A percentile compares a stretch with the other conserved stretches of the same genome.
Evolutionary conservation across 1,140 invertebrate species (phyloP).

Genomic region (Subanguina moxae): DNA sequence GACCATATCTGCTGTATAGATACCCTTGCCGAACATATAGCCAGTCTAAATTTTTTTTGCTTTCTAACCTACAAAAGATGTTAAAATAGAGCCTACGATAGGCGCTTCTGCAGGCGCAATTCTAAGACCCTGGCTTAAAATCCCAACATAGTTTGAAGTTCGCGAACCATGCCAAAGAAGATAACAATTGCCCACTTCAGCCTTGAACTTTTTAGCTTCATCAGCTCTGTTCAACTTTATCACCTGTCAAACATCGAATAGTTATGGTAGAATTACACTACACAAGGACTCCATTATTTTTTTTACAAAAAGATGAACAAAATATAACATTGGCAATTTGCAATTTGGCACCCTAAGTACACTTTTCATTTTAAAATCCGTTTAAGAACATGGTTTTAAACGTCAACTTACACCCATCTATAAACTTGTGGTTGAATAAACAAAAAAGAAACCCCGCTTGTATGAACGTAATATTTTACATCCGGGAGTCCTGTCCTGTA

Average conservation of each 20-base stretch:
- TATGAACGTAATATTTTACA: slow-evolving; percentile 16
- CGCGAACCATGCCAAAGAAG: slow-evolving; percentile 72
- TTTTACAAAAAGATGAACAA: too few species aligned
- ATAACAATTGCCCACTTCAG: slow-evolving; percentile 69
- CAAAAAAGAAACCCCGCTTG: too few species aligned
- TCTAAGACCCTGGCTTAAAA: slow-evolving; percentile 88
- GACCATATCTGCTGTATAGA: slow-evolving; percentile 97
- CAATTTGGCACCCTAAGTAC: too few species aligned
- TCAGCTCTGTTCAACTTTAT: slow-evolving; percentile 69
- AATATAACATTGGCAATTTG: too few species aligned
- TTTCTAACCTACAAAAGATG: neutral
- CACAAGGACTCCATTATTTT: too few species aligned
- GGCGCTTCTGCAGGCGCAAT: slow-evolving; percentile 94
- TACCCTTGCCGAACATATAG: slow-evolving; percentile 72
- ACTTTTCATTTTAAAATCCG: too few species aligned
- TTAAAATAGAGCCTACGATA: slow-evolving; percentile 5
- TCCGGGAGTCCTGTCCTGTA: neutral
- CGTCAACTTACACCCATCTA: too few species aligned
- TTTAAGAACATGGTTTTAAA: too few species aligned
- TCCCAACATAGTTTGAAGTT: slow-evolving; percentile 87
- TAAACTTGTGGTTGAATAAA: too few species aligned
- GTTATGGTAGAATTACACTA: too few species aligned
- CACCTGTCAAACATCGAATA: slow-evolving; percentile 22
- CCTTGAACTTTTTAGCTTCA: slow-evolving; percentile 76
- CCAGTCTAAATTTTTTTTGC: slow-evolving; percentile 14